Evolutionary conservation across 2,113 vertebrate species (phyloP), one percentile per base, ranked within the genome.

Genomic region (Oryzias woworae): DNA sequence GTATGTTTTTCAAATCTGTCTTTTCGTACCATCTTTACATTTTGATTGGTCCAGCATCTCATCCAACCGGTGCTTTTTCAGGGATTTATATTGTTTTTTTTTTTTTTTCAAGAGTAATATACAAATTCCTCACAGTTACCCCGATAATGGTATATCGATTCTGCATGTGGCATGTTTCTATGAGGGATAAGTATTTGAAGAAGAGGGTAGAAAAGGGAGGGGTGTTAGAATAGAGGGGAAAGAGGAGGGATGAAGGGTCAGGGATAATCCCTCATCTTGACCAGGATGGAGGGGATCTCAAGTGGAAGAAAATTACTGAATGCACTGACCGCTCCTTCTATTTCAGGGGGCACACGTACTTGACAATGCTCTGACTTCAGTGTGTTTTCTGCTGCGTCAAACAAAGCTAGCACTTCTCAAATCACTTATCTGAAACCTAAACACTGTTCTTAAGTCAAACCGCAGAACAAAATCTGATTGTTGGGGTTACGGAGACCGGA

Each of bases 241-340:
- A 43, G 80, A 14, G 26, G 61, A 64, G 69, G 64, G 61, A 53
- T 54, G 73, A 66, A 58, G 42, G 72, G 69, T 50, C 69, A 65
- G 69, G 57, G 78, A 82, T 85, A 85, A 88, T 83, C 80, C 71
- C 72, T 58, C 45, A 45, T 70, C 52, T 75, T 76, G 76, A 85
- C 74, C 81, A 62, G 59, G 69, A 36, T 36, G 36, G 36, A 12
- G 73, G 58, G n/a, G 26, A 73, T 66, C 63, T 53, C 58, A 62
- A 79, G 66, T 54, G 66, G 62, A 66, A 44, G 43, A 65, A 80
- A 74, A 85, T 89, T 85, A 85, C 73, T 73, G 58, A 64, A 73
- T 69, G 64, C 78, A 49, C 73, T 73, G 82, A 82, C 50, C 77
- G 80, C 18, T 48, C 52, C 31, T 51, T 15, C 24, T 7, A 23